Percentiles rank a stretch among this genome's conserved stretches.
phyloP scores from a whole-genome alignment of 2,888 invertebrate genomes.

The Trichopoda pennipes region DNA sequence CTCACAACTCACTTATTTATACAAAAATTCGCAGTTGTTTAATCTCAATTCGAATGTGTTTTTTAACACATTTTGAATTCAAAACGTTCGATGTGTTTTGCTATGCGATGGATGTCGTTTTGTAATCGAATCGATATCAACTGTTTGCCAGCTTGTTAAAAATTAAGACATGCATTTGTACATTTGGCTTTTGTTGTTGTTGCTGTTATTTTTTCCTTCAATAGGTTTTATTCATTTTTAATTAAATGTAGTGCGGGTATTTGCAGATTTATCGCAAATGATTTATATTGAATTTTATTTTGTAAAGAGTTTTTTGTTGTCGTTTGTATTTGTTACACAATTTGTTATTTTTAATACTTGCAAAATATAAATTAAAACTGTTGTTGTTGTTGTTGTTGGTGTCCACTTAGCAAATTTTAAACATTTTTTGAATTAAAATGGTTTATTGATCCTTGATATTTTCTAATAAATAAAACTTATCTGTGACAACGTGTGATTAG shows the following conservation, averaged over 20 bases:
- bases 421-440: no score
- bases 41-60: background rate
- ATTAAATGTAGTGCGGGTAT: slow-evolving; percentile 13
- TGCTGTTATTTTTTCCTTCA: background rate
- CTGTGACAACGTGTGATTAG: no score
- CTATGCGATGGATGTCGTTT: background rate
- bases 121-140: slow-evolving; percentile 45
- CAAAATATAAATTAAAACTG: background rate
- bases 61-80: slow-evolving; percentile 10
- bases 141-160: background rate
- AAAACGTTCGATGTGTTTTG: slow-evolving; percentile 5
- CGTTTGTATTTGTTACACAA: slow-evolving; percentile 10
- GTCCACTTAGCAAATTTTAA: no score
- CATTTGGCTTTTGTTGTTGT: background rate
- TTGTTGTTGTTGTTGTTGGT: no score
- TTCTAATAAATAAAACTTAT: no score
- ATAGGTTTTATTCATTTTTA: slow-evolving; percentile 21
- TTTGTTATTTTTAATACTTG: background rate
- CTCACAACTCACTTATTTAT: background rate
- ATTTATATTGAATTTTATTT: slow-evolving; percentile 31
- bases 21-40: background rate
- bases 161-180: slow-evolving; percentile 5
- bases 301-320: slow-evolving; percentile 18
- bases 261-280: slow-evolving; percentile 18
- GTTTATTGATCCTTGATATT: no score